These are phyloP conservation scores for Tragelaphus buxtoni DNA, from an alignment of 2,113 vertebrate genomes.

Conservation along the genomic window DNA sequence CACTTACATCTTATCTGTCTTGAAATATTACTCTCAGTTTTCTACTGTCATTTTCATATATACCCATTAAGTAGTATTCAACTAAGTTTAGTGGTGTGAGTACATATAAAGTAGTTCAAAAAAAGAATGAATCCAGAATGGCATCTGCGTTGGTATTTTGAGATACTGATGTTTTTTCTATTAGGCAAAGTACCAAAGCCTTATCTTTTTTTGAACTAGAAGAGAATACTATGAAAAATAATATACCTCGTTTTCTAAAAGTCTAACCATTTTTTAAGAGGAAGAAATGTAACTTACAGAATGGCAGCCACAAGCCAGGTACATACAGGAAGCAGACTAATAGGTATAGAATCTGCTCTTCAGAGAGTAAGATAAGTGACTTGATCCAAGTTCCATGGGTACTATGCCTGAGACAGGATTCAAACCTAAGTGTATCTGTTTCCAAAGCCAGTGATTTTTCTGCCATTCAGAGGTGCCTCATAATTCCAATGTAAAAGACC, in stretches of 20 bases:
- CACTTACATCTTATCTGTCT: background rate
- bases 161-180: background rate
- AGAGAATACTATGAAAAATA: constrained; percentile 1
- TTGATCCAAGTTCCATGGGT: background rate
- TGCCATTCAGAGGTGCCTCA: background rate
- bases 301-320: background rate
- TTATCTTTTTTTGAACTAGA: background rate
- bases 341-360: background rate
- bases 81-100: background rate
- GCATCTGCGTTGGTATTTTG: background rate
- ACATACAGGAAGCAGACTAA: background rate
- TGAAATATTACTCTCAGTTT: background rate
- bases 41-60: background rate
- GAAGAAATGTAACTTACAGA: background rate
- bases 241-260: background rate
- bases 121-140: background rate
- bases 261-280: background rate
- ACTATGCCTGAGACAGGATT: background rate
- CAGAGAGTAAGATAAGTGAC: background rate
- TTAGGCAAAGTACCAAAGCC: background rate
- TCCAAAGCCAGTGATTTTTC: background rate
- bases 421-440: background rate
- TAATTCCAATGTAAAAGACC: background rate
- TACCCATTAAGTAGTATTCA: background rate
- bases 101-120: background rate